These are phyloP conservation scores for Girardinichthys multiradiatus DNA, from an alignment of 2,113 vertebrate genomes.

Conservation along the genomic window DNA sequence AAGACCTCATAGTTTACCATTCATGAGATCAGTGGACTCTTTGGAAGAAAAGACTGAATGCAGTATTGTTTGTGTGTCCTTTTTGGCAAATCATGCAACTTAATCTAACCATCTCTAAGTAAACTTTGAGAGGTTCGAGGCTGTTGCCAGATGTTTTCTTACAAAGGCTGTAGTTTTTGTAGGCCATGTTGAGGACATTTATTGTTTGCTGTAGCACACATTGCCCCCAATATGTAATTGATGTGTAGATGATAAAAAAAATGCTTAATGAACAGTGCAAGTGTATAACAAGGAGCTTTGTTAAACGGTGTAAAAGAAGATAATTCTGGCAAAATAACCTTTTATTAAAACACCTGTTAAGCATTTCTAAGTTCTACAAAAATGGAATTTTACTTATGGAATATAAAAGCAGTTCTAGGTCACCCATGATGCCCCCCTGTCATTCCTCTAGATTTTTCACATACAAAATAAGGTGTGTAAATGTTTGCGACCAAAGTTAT, in stretches of 20 bases:
- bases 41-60: conserved; percentile 29
- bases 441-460: not conserved
- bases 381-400: not conserved
- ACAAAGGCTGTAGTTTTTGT: not conserved
- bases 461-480: not conserved
- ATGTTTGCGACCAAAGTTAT: not conserved
- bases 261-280: not conserved
- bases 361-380: not conserved
- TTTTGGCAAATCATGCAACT: conserved; percentile 10
- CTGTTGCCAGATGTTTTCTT: conserved; percentile 13
- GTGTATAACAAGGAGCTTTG: not conserved
- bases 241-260: not conserved
- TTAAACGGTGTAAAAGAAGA: not conserved
- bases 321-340: not conserved
- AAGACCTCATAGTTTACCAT: conserved; percentile 22
- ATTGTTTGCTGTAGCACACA: not conserved
- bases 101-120: conserved; percentile 19
- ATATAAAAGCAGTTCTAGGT: not conserved
- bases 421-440: not conserved
- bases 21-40: conserved; percentile 15
- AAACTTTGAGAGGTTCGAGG: conserved; percentile 13
- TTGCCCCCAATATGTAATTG: not conserved
- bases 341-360: no score
- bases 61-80: not conserved
- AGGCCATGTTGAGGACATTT: not conserved